A percentile compares a stretch with the other conserved stretches of the same genome.
phyloP scores from a whole-genome alignment of 1,140 invertebrate species.

The Apolygus lucorum region DNA sequence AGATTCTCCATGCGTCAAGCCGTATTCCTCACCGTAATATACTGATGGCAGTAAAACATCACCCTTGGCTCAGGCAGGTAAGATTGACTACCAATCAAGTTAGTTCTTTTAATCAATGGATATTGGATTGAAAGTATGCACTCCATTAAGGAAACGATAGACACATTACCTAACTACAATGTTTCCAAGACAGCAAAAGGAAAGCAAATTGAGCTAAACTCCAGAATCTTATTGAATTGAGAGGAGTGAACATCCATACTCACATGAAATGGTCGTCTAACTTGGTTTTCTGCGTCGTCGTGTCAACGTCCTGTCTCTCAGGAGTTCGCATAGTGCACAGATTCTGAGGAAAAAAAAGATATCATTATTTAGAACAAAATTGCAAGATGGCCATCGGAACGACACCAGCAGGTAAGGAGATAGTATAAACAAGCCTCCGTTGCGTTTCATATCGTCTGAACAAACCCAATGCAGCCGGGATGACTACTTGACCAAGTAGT shows the following conservation, averaged over 20 bases:
- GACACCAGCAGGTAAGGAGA: too few relatives aligned
- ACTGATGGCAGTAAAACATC: too few relatives aligned
- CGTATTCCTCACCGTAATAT: too few relatives aligned
- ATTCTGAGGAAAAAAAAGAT: slow-evolving; percentile 33
- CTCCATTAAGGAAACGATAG: neutral
- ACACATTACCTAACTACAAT: neutral
- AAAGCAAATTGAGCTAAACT: neutral
- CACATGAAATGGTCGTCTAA: slow-evolving; percentile 20
- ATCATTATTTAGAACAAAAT: too few relatives aligned
- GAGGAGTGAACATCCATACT: slow-evolving; percentile 4
- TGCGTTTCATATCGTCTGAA: too few relatives aligned
- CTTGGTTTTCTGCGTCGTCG: slow-evolving; percentile 21
- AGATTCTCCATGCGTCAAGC: too few relatives aligned
- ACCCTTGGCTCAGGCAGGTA: too few relatives aligned
- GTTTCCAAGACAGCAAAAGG: neutral
- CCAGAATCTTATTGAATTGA: neutral
- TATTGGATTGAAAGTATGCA: neutral
- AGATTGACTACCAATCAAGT: neutral
- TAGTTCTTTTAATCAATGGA: neutral
- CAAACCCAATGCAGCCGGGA: too few relatives aligned
- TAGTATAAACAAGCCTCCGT: too few relatives aligned
- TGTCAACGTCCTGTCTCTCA: slow-evolving; percentile 32
- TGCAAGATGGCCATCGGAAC: too few relatives aligned
- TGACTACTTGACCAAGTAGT: too few relatives aligned
- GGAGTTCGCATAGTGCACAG: slow-evolving; percentile 34